Conservation (phyloP, 2,113 vertebrate species). For the Pelecanoides urinatrix region DNA sequence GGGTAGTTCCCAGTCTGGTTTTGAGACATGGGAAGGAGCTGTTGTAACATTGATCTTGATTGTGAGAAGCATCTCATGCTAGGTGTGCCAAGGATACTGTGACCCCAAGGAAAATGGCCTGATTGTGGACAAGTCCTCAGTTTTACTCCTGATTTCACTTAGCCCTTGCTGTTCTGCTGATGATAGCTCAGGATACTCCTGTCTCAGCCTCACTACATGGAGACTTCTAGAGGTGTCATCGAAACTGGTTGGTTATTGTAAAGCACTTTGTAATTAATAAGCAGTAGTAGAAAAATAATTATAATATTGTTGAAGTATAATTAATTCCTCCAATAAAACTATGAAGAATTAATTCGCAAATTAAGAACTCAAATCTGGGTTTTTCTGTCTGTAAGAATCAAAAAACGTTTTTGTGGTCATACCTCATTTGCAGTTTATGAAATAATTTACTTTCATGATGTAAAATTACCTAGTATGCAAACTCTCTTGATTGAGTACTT, state of each 20-base stretch:
- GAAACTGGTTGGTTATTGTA: background rate
- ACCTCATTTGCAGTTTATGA: background rate
- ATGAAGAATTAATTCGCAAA: background rate
- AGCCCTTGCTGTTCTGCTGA: background rate
- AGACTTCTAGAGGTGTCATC: background rate
- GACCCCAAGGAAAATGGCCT: background rate
- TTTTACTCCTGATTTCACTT: background rate
- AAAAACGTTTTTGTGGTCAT: slow-evolving; percentile 16
- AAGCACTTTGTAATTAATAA: background rate
- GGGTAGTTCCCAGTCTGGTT: background rate
- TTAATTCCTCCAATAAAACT: background rate
- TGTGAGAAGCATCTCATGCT: background rate
- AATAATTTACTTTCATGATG: background rate
- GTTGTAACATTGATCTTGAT: background rate
- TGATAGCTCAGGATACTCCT: background rate
- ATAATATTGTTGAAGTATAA: background rate
- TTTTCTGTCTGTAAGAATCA: background rate
- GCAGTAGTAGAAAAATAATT: background rate
- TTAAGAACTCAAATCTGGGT: background rate
- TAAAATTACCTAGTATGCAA: background rate
- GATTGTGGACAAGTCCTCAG: background rate
- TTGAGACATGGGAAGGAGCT: background rate
- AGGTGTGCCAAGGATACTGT: background rate
- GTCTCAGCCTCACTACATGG: background rate
- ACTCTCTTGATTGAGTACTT: background rate